These are phyloP conservation scores for Hypsopygia costalis DNA, from an alignment of 2,888 invertebrate genomes.

Conservation along the genomic window DNA sequence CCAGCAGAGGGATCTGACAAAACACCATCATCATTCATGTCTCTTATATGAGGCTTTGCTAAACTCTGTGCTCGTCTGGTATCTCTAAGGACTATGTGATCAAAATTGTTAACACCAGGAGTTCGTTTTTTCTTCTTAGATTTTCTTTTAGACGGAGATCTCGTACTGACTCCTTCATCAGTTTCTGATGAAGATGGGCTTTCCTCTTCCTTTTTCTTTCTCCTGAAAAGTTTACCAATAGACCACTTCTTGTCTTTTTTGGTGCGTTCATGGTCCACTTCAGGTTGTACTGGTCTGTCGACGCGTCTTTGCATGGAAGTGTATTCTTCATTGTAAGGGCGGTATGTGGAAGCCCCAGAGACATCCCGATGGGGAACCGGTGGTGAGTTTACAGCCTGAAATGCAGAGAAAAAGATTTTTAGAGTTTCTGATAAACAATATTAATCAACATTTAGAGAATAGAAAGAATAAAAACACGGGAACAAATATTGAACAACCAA, in stretches of 20 bases:
- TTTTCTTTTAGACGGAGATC: conserved; percentile 63
- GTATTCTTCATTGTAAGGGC: conserved; percentile 67
- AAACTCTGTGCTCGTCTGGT: conserved; percentile 74
- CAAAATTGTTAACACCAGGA: conserved; percentile 81
- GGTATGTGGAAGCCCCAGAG: conserved; percentile 46
- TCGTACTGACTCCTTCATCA: conserved; percentile 64
- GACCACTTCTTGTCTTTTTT: conserved; percentile 89
- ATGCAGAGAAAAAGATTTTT: neutral
- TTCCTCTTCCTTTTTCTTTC: conserved; percentile 86
- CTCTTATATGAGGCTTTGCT: conserved; percentile 57
- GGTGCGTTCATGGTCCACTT: conserved; percentile 57
- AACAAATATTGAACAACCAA: no score
- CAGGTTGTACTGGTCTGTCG: conserved; percentile 50
- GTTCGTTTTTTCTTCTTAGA: conserved; percentile 76
- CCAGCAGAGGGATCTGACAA: conserved; percentile 81
- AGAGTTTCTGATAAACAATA: no score
- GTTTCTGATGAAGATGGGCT: conserved; percentile 79
- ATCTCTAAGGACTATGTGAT: conserved; percentile 83
- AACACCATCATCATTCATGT: conserved; percentile 73
- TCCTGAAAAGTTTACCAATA: conserved; percentile 87
- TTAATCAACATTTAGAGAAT: no score
- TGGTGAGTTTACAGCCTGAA: conserved; percentile 77
- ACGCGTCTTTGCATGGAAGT: conserved; percentile 54
- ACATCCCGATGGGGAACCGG: conserved; percentile 69
- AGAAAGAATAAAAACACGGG: conserved; percentile 15